phyloP scores from a whole-genome alignment of 2,797 vertebrate species.

The Urosaurus nigricauda region DNA sequence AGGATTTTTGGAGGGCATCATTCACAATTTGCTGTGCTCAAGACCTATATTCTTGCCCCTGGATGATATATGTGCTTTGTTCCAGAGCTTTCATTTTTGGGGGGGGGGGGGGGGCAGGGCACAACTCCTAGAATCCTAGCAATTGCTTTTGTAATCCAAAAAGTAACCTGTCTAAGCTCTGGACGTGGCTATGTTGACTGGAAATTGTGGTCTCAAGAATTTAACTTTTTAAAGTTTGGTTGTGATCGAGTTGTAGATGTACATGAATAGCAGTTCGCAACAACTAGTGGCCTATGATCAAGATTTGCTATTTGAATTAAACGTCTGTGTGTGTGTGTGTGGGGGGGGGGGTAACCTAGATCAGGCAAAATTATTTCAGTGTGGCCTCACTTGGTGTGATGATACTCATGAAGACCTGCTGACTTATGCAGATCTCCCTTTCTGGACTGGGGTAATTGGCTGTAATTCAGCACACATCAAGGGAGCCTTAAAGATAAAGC shows the following conservation, averaged over 20 bases:
- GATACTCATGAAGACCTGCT: neutral
- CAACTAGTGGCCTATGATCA: neutral
- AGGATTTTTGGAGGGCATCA: neutral
- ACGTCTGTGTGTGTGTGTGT: no score
- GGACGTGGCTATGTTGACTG: neutral
- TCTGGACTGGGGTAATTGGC: neutral
- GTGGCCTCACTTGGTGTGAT: neutral
- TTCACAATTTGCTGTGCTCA: neutral
- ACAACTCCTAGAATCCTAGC: no score
- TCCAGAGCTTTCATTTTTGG: neutral
- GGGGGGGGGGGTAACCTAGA: no score
- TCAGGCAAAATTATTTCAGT: neutral
- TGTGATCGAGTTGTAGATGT: neutral
- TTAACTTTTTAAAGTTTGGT: neutral
- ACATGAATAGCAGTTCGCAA: neutral
- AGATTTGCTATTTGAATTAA: neutral
- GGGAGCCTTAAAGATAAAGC: slow-evolving; percentile 21
- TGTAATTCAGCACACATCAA: neutral
- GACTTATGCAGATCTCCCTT: neutral
- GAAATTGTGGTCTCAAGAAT: neutral
- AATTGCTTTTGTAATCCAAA: no score
- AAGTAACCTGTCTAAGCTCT: no score
- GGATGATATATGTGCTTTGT: neutral
- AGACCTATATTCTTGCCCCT: neutral
- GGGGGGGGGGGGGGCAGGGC: no score